phyloP scores from a whole-genome alignment of 2,888 invertebrate species.

The Athalia rosae region DNA sequence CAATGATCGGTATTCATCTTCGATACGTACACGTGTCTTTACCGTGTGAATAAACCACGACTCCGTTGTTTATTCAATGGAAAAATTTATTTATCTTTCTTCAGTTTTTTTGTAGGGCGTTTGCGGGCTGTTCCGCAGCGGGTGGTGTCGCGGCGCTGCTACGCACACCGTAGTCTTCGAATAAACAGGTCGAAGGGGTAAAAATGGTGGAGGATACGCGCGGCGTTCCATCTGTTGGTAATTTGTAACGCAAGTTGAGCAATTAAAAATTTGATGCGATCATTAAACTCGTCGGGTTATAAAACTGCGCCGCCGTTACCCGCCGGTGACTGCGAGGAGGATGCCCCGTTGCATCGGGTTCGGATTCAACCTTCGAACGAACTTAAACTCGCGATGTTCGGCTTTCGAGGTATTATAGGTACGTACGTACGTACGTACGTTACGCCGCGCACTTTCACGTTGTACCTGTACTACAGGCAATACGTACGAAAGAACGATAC shows the following conservation, averaged over 20 bases:
- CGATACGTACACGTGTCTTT: no score
- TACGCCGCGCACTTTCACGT: background rate
- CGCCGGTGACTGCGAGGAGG: background rate
- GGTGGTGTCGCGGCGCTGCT: no score
- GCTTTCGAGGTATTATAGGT: background rate
- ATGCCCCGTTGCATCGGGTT: no score
- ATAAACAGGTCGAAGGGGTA: slow-evolving; percentile 20
- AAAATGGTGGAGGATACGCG: background rate
- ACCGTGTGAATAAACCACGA: no score
- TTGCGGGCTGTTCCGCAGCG: background rate
- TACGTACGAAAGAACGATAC: background rate
- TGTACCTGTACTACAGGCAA: background rate
- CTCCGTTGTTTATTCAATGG: background rate
- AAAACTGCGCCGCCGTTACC: slow-evolving; percentile 58
- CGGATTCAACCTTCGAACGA: background rate
- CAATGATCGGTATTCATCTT: no score
- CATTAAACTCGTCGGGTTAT: slow-evolving; percentile 71
- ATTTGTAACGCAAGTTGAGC: slow-evolving; percentile 70
- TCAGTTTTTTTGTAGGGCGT: slow-evolving; percentile 16
- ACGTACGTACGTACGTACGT: slow-evolving; percentile 44
- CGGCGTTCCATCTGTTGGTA: slow-evolving; percentile 68
- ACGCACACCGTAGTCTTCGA: background rate
- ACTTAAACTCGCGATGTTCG: slow-evolving; percentile 14
- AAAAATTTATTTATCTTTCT: slow-evolving; percentile 16
- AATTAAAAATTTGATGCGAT: slow-evolving; percentile 72